These are phyloP conservation scores for Dioctria rufipes DNA, from an alignment of 2,888 invertebrate species.

Conservation along the genomic window DNA sequence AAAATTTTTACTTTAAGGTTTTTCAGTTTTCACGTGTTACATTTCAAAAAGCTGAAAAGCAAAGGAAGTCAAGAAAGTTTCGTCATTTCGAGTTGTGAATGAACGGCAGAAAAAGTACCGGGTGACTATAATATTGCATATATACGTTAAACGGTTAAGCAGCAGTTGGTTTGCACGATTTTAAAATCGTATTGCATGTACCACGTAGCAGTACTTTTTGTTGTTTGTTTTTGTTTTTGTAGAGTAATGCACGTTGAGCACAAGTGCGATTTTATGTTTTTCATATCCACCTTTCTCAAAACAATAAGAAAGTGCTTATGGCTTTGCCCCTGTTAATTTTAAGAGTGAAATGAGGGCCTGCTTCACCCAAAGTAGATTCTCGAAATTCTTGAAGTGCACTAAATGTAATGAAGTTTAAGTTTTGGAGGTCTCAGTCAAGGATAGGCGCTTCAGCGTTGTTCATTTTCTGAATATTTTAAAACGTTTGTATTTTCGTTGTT, in stretches of 20 bases:
- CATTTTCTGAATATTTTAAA: background rate
- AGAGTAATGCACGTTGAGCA: slow-evolving; percentile 6
- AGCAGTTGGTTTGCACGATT: background rate
- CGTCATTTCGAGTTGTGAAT: slow-evolving; percentile 45
- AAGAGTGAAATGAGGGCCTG: slow-evolving; percentile 8
- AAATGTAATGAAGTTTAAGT: slow-evolving; percentile 33
- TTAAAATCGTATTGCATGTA: slow-evolving; percentile 41
- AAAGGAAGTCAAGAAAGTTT: slow-evolving; percentile 21
- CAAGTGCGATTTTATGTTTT: slow-evolving; percentile 32
- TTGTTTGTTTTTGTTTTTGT: background rate
- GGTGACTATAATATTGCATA: slow-evolving; percentile 10
- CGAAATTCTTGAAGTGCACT: slow-evolving; percentile 17
- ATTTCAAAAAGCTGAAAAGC: too few species aligned
- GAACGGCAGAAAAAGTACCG: slow-evolving; percentile 29
- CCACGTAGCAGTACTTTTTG: too few species aligned
- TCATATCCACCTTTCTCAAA: slow-evolving; percentile 5
- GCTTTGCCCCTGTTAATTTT: slow-evolving; percentile 20
- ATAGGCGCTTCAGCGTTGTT: background rate
- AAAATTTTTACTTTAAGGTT: too few species aligned
- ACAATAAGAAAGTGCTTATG: slow-evolving; percentile 31
- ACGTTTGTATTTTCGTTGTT: slow-evolving; percentile 7
- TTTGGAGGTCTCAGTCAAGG: slow-evolving; percentile 53
- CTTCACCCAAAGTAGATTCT: slow-evolving; percentile 20
- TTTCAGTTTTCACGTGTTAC: too few species aligned
- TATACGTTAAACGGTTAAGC: background rate